Conservation (phyloP, 2,888 invertebrate species). For the Acleris holmiana region DNA sequence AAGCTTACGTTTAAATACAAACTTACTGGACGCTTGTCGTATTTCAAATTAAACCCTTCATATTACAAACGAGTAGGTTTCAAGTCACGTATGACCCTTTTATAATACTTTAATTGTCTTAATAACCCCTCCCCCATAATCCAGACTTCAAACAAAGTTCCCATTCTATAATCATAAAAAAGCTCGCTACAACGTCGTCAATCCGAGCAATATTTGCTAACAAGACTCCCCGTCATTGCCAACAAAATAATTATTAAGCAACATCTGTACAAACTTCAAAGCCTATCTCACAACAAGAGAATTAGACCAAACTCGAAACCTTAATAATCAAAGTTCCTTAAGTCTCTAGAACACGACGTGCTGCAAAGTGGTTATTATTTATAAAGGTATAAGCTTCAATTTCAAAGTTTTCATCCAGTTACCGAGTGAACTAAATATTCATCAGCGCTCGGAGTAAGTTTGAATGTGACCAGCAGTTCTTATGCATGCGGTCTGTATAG, state of each 20-base stretch:
- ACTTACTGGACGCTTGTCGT: too few relatives aligned
- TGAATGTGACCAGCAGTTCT: constrained; percentile 30
- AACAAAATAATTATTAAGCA: constrained; percentile 16
- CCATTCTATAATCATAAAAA: too few relatives aligned
- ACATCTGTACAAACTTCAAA: constrained; percentile 18
- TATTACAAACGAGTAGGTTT: too few relatives aligned
- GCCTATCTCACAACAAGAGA: constrained; percentile 15
- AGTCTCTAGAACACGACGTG: constrained; percentile 13
- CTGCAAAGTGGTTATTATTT: constrained; percentile 31
- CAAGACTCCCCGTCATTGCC: too few relatives aligned
- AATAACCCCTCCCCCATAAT: too few relatives aligned
- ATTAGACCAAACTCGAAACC: constrained; percentile 33
- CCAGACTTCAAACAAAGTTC: too few relatives aligned
- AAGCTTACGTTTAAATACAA: too few relatives aligned
- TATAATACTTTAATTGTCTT: too few relatives aligned
- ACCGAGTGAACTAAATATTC: constrained; percentile 27
- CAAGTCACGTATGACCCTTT: too few relatives aligned
- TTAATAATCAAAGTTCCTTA: constrained; percentile 35
- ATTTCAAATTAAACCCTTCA: too few relatives aligned
- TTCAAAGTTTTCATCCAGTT: constrained; percentile 12
- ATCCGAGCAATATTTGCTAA: too few relatives aligned
- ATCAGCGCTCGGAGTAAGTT: constrained; percentile 22
- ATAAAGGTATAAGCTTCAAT: constrained; percentile 30
- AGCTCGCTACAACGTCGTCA: too few relatives aligned
- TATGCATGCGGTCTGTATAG: constrained; percentile 21